Conservation (phyloP, 2,888 invertebrate species). For the Mantis religiosa region DNA sequence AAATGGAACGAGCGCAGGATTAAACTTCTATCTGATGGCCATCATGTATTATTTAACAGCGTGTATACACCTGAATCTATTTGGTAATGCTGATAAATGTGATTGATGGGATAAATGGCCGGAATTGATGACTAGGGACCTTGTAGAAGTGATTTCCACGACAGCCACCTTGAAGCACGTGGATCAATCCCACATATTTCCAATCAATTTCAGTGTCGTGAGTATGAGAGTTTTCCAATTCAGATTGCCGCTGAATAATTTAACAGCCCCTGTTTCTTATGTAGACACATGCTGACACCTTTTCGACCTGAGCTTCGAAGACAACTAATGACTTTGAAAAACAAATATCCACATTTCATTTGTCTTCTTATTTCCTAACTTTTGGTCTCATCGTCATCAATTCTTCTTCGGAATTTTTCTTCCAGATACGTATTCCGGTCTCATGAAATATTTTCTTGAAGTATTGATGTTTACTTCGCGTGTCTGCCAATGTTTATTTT, state of each 20-base stretch:
- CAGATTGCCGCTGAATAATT: not conserved
- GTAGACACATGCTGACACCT: not conserved
- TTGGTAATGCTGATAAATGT: not conserved
- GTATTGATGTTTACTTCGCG: no score
- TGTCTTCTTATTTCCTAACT: no score
- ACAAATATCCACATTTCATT: no score
- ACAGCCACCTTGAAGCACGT: not conserved
- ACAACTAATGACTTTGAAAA: no score
- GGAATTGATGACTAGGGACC: not conserved
- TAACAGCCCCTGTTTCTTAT: not conserved
- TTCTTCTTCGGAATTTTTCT: no score
- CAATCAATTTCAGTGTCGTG: not conserved
- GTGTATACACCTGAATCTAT: not conserved
- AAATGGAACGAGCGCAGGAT: not conserved
- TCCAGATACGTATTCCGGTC: no score
- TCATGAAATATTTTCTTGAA: no score
- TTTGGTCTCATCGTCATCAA: no score
- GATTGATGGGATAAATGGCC: not conserved
- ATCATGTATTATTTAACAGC: not conserved
- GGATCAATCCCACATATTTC: not conserved
- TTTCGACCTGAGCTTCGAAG: not conserved
- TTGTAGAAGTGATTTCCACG: not conserved
- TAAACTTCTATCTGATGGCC: not conserved
- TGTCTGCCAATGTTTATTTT: no score
- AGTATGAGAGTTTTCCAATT: not conserved